Percentiles rank a stretch among this genome's conserved stretches.
phyloP scores from a whole-genome alignment of 2,113 vertebrate species.

The Clarias macrocephalus region DNA sequence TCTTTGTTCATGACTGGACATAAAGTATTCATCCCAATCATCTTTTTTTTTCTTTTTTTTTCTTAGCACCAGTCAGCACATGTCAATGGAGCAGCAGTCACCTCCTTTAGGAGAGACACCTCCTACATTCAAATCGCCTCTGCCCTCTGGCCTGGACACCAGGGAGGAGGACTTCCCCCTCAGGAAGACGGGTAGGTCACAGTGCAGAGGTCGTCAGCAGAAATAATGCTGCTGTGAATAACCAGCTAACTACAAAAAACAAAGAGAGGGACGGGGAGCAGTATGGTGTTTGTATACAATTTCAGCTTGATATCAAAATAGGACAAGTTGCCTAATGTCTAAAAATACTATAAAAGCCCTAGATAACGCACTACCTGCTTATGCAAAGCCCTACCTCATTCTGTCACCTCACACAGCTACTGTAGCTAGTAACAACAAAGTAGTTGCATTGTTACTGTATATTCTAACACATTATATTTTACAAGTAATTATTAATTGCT shows the following conservation, averaged over 20 bases:
- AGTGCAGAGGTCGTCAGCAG: constrained; percentile 45
- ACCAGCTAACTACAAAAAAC: constrained; percentile 17
- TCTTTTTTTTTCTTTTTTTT: constrained; percentile 16
- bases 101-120: constrained; percentile 82
- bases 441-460: neutral
- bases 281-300: neutral
- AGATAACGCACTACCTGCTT: neutral
- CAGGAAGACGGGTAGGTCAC: constrained; percentile 84
- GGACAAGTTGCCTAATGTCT: neutral
- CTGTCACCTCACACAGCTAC: neutral
- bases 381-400: neutral
- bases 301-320: neutral
- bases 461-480: too few species aligned
- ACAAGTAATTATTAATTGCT: neutral
- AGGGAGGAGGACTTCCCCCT: constrained; percentile 88
- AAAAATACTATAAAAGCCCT: neutral
- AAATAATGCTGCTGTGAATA: constrained; percentile 40
- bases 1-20: neutral
- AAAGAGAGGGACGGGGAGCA: neutral
- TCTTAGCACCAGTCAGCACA: constrained; percentile 82
- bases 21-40: neutral
- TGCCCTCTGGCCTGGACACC: constrained; percentile 78
- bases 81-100: constrained; percentile 83
- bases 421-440: neutral
- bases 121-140: constrained; percentile 82